Evolutionary conservation across 2,113 vertebrate genomes (phyloP).

Genomic region (Aramus guarauna): DNA sequence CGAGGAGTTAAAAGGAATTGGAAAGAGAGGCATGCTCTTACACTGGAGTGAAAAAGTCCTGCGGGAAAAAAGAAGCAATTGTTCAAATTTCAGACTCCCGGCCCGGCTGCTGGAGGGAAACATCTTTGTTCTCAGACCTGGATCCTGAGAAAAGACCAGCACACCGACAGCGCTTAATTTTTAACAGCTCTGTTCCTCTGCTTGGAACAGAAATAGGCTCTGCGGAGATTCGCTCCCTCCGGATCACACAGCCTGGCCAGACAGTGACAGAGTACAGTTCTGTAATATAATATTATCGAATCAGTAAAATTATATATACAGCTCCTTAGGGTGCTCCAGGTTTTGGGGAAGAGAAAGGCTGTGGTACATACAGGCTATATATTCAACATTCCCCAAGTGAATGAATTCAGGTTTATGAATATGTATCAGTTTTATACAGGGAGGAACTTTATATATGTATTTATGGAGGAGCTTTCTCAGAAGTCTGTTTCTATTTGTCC

Average conservation of each 20-base stretch:
- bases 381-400: background rate
- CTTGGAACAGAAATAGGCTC: background rate
- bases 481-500: background rate
- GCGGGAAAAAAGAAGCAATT: background rate
- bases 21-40: background rate
- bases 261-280: background rate
- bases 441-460: background rate
- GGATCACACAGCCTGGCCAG: background rate
- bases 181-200: background rate
- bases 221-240: background rate
- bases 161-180: background rate
- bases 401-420: background rate
- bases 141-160: background rate
- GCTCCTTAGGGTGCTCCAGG: background rate
- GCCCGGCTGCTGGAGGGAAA: background rate
- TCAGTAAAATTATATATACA: background rate
- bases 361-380: background rate
- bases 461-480: background rate
- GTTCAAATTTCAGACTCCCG: background rate
- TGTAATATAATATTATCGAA: background rate
- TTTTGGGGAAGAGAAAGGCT: background rate
- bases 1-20: background rate
- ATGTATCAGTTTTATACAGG: background rate
- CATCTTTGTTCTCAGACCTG: background rate
- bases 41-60: background rate